Percentiles rank a stretch among this genome's conserved stretches.
Evolutionary conservation across 2,797 vertebrate species (phyloP).

Genomic region (Pampus argenteus): DNA sequence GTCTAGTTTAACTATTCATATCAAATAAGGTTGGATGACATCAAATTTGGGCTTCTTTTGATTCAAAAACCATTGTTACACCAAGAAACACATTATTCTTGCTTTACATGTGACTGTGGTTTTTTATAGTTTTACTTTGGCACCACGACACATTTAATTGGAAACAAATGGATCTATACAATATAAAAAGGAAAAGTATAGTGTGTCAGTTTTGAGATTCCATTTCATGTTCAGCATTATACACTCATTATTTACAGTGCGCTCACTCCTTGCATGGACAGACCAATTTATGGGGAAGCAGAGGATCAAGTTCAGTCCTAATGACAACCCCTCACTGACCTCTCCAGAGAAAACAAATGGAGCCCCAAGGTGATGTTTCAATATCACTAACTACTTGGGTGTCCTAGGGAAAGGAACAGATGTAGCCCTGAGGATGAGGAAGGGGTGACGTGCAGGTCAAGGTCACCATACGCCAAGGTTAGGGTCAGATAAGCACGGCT

Average conservation of each 20-base stretch:
- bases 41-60: conserved; percentile 24
- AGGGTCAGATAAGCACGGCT: conserved; percentile 89
- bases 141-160: conserved; percentile 38
- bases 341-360: conserved; percentile 88
- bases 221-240: conserved; percentile 74
- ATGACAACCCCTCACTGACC: conserved; percentile 86
- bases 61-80: conserved; percentile 7
- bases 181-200: conserved; percentile 63
- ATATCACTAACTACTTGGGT: conserved; percentile 89
- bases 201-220: conserved; percentile 65
- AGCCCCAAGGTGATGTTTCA: conserved; percentile 90
- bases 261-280: conserved; percentile 67
- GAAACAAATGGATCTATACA: conserved; percentile 53
- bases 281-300: conserved; percentile 82
- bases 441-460: conserved; percentile 88
- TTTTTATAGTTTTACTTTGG: conserved; percentile 23
- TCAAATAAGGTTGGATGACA: conserved; percentile 13
- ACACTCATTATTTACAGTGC: conserved; percentile 80
- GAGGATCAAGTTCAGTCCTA: conserved; percentile 89
- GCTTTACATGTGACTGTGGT: conserved; percentile 7
- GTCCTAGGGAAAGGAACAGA: conserved; percentile 87
- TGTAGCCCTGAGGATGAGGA: conserved; percentile 87
- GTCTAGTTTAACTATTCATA: conserved; percentile 27
- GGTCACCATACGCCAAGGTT: conserved; percentile 91
- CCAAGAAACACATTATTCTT: conserved; percentile 13